Conservation (phyloP, 2,888 invertebrate genomes). For the Eurois occulta region DNA sequence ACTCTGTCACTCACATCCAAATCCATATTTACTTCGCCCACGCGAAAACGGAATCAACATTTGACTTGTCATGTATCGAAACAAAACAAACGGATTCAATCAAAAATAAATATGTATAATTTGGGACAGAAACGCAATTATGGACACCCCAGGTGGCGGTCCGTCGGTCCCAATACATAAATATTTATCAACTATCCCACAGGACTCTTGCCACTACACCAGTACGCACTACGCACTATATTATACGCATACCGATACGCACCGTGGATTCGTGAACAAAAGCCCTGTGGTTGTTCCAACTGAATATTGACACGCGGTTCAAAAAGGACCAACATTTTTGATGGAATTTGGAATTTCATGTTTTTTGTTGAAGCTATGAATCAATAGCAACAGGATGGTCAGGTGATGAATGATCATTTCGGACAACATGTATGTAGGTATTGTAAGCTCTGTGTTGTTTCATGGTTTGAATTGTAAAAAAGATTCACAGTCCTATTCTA, state of each 20-base stretch:
- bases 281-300: slow-evolving; percentile 65
- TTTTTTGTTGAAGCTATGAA: slow-evolving; percentile 51
- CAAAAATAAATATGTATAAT: slow-evolving; percentile 76
- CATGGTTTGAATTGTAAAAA: neutral
- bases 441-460: neutral
- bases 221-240: slow-evolving; percentile 38
- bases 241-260: slow-evolving; percentile 71
- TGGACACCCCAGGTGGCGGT: slow-evolving; percentile 78
- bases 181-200: slow-evolving; percentile 78
- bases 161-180: slow-evolving; percentile 76
- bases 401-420: slow-evolving; percentile 28
- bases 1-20: slow-evolving; percentile 3
- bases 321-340: slow-evolving; percentile 51
- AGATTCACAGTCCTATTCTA: neutral
- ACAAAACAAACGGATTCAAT: slow-evolving; percentile 56
- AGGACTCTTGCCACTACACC: slow-evolving; percentile 68
- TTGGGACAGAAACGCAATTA: slow-evolving; percentile 77
- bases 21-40: slow-evolving; percentile 2
- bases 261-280: slow-evolving; percentile 73
- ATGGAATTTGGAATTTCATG: slow-evolving; percentile 50
- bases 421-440: neutral
- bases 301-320: slow-evolving; percentile 69
- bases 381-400: slow-evolving; percentile 34
- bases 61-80: slow-evolving; percentile 34
- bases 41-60: slow-evolving; percentile 13